phyloP scores from a whole-genome alignment of 1,140 invertebrate species.

The Nixonia krombeini region DNA sequence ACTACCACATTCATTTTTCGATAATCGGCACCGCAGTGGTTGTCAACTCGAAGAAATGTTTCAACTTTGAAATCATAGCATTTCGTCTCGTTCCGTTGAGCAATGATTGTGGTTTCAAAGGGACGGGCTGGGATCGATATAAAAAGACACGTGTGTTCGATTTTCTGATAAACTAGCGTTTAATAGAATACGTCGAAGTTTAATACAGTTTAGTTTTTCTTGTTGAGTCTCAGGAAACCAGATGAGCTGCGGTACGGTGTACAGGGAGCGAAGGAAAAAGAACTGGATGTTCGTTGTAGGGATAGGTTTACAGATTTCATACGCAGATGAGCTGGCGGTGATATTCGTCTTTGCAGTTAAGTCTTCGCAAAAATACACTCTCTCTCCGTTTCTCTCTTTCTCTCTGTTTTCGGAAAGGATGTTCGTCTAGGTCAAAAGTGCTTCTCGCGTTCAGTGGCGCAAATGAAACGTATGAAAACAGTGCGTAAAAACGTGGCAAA shows the following conservation, averaged over 20 bases:
- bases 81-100: too few relatives aligned
- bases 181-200: slow-evolving; percentile 68
- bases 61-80: neutral
- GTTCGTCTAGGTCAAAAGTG: too few relatives aligned
- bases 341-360: slow-evolving; percentile 38
- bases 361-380: slow-evolving; percentile 35
- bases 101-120: too few relatives aligned
- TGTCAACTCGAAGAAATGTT: too few relatives aligned
- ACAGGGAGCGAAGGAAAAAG: slow-evolving; percentile 41
- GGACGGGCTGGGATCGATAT: slow-evolving; percentile 24
- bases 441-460: slow-evolving; percentile 5
- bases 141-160: slow-evolving; percentile 49
- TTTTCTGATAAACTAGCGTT: slow-evolving; percentile 69
- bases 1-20: too few relatives aligned
- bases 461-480: too few relatives aligned
- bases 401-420: too few relatives aligned
- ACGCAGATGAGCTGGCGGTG: slow-evolving; percentile 39
- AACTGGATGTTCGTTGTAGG: slow-evolving; percentile 13
- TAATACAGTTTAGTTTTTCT: slow-evolving; percentile 60
- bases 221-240: slow-evolving; percentile 56
- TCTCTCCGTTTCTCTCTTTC: too few relatives aligned
- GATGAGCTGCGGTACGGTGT: slow-evolving; percentile 56
- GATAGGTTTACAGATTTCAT: slow-evolving; percentile 28
- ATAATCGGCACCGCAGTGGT: too few relatives aligned
- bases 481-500: neutral